Evolutionary conservation across 2,888 invertebrate genomes (phyloP).

Genomic region (Drosophila cognata): DNA sequence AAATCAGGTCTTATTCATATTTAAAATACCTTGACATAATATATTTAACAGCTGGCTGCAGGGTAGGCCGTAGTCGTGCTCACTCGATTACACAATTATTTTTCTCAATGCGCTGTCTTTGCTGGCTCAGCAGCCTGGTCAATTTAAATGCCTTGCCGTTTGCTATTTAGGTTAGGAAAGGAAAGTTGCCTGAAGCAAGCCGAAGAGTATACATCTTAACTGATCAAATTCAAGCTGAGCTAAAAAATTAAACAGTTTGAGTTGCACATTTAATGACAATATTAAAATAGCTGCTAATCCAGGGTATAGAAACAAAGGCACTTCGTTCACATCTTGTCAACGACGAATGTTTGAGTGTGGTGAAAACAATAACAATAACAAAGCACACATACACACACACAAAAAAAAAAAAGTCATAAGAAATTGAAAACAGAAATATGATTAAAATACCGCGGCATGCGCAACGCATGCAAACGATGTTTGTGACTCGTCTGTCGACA

Average conservation of each 20-base stretch:
- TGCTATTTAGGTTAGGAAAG: slow-evolving; percentile 8
- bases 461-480: slow-evolving; percentile 70
- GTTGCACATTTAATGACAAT: not conserved
- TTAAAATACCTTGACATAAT: no score
- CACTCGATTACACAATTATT: not conserved
- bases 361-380: slow-evolving; percentile 45
- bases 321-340: slow-evolving; percentile 56
- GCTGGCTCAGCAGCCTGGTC: slow-evolving; percentile 18
- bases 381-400: slow-evolving; percentile 14
- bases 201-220: not conserved
- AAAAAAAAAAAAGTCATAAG: slow-evolving; percentile 9
- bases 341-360: slow-evolving; percentile 26
- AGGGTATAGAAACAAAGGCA: slow-evolving; percentile 43
- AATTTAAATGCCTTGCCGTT: slow-evolving; percentile 36
- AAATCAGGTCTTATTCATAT: not conserved
- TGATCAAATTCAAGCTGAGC: no score
- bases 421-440: slow-evolving; percentile 44
- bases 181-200: not conserved
- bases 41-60: not conserved
- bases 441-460: slow-evolving; percentile 65
- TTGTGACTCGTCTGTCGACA: slow-evolving; percentile 33
- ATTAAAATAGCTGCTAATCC: not conserved
- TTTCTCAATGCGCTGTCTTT: slow-evolving; percentile 18
- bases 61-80: not conserved
- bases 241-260: not conserved